A percentile compares a stretch with the other conserved stretches of the same genome.
Evolutionary conservation across 2,797 vertebrate species (phyloP).

Genomic region (Gallirallus australis): DNA sequence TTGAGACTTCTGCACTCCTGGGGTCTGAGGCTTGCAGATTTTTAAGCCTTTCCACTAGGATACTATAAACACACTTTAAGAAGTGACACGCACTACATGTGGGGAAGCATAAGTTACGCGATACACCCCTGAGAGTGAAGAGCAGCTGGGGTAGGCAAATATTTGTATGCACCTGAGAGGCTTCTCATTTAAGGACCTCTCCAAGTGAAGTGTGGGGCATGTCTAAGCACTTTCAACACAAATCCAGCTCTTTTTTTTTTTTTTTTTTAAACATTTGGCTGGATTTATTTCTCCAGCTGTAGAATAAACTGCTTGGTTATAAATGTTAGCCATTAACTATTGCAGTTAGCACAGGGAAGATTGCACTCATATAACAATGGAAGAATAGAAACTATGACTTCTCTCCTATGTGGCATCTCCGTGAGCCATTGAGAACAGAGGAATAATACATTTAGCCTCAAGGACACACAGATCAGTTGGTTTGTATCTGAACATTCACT

Average conservation of each 20-base stretch:
- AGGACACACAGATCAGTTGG: neutral
- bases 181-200: slow-evolving; percentile 29
- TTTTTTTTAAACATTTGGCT: neutral
- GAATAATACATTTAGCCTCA: slow-evolving; percentile 42
- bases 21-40: slow-evolving; percentile 1
- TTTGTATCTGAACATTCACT: neutral
- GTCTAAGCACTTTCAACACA: neutral
- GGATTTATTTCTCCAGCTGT: slow-evolving; percentile 51
- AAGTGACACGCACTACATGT: slow-evolving; percentile 8
- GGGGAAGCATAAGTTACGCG: neutral
- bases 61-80: slow-evolving; percentile 1
- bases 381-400: neutral
- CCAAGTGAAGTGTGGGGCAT: slow-evolving; percentile 22
- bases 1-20: neutral
- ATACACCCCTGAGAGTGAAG: neutral
- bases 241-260: neutral
- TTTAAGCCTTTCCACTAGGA: slow-evolving; percentile 15
- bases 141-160: slow-evolving; percentile 41
- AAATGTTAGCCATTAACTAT: slow-evolving; percentile 52
- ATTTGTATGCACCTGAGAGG: slow-evolving; percentile 24
- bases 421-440: neutral
- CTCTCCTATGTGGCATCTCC: neutral
- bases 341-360: slow-evolving; percentile 39
- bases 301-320: slow-evolving; percentile 43
- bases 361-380: neutral